Base-by-base conservation (phyloP, 2,888 invertebrate species). In the Stenodema calcarata region DNA sequence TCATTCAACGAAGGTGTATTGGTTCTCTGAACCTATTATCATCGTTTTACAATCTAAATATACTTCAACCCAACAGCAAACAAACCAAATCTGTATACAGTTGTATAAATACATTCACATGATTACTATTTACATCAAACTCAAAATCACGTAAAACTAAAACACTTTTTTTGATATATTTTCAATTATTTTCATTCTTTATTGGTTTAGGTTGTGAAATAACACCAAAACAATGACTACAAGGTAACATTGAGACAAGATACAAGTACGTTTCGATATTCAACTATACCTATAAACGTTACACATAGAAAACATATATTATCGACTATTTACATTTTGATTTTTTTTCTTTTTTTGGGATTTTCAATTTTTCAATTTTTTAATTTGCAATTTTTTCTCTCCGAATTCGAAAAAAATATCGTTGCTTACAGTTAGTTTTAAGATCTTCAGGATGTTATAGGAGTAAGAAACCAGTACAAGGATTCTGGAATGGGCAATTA, bases 301-400 rank as follows among this genome's bases (percentile, higher is more conserved):
- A 84, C 84, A 75, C 75, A 42, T 84, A 84, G 18, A 84, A 84
- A 84, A 84, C 84, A 84, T 84, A 84, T 73, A 84, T 81, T 28
- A 42, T 54, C 47, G 16, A 7, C 44, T 84, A 84, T 84, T 73
- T 84, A 84, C 84, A 84, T 42, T 70, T 44, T 12, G 27, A 23
- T 80, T 54, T 78, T 78, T 42, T 82, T 62, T 62, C 30, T 35
- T 30, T n/a, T n/a, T n/a, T n/a, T n/a, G n/a, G n/a, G n/a, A 30
- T 41, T 35, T 35, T 35, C 35, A 35, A 35, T 35, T 7, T n/a
- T n/a, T n/a, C n/a, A n/a, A n/a, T n/a, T n/a, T n/a, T n/a, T n/a
- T n/a, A n/a, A n/a, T n/a, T n/a, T n/a, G n/a, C n/a, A n/a, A 18
- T 42, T 44, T 44, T 76, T 18, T 23, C 16, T 78, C 44, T 78